Conservation (phyloP, 1,140 invertebrate genomes). For the Asobara japonica region DNA sequence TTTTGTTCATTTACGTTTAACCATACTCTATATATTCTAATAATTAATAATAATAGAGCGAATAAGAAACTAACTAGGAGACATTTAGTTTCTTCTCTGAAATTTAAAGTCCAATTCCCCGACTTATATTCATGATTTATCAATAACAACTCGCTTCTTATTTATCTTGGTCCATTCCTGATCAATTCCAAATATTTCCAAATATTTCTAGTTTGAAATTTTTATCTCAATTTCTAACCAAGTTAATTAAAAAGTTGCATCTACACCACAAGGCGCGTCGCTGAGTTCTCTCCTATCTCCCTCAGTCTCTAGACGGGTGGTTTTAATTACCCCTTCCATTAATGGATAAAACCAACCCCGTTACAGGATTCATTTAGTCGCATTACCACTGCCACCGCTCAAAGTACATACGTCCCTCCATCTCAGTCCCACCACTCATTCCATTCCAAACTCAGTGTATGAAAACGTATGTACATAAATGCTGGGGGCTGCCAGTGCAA, state of each 20-base stretch:
- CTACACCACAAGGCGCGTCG: constrained; percentile 32
- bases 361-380: constrained; percentile 61
- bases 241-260: constrained; percentile 2
- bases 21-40: no score
- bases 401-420: constrained; percentile 26
- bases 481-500: neutral
- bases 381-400: constrained; percentile 33
- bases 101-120: no score
- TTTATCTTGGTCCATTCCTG: no score
- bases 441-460: neutral
- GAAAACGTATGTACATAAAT: constrained; percentile 10
- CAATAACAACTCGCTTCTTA: no score
- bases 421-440: neutral
- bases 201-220: neutral
- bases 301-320: constrained; percentile 48
- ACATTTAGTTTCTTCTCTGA: no score
- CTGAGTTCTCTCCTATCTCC: constrained; percentile 46
- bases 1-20: no score
- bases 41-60: no score
- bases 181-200: no score
- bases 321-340: constrained; percentile 61
- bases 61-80: no score
- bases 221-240: no score
- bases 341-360: constrained; percentile 50
- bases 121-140: no score